phyloP scores from a whole-genome alignment of 2,888 invertebrate species.

The Rhimphoctona megacephalus region DNA sequence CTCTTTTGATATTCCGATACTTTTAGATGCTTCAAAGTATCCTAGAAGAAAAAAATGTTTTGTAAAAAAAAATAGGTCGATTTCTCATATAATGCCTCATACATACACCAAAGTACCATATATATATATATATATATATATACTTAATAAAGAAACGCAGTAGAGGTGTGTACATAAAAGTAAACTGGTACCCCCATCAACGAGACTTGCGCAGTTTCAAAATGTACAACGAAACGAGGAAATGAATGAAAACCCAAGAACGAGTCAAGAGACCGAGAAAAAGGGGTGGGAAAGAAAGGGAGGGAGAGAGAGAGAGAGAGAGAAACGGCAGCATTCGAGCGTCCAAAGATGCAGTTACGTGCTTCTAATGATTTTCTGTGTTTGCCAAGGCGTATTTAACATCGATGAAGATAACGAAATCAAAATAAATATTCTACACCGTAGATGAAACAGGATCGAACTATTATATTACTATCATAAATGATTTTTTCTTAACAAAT shows the following conservation, averaged over 20 bases:
- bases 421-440: not conserved
- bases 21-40: not conserved
- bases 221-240: slow-evolving; percentile 14
- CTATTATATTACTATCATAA: not conserved
- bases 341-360: slow-evolving; percentile 31
- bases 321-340: not conserved
- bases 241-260: slow-evolving; percentile 51
- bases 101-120: not conserved
- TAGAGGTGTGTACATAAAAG: slow-evolving; percentile 27
- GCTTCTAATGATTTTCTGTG: slow-evolving; percentile 41
- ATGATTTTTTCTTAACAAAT: not conserved
- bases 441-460: not conserved
- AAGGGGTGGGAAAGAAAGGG: not conserved
- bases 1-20: too few relatives aligned
- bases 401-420: slow-evolving; percentile 4
- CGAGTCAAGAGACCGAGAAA: slow-evolving; percentile 1
- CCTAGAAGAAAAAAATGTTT: not conserved
- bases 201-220: slow-evolving; percentile 33
- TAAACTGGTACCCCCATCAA: slow-evolving; percentile 46
- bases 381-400: slow-evolving; percentile 20
- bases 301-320: not conserved
- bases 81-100: not conserved
- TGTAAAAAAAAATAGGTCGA: not conserved
- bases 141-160: slow-evolving; percentile 2
- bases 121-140: slow-evolving; percentile 1